A percentile compares a stretch with the other conserved stretches of the same genome.
Evolutionary conservation across 2,113 vertebrate species (phyloP).

Genomic region (Rhineura floridana): DNA sequence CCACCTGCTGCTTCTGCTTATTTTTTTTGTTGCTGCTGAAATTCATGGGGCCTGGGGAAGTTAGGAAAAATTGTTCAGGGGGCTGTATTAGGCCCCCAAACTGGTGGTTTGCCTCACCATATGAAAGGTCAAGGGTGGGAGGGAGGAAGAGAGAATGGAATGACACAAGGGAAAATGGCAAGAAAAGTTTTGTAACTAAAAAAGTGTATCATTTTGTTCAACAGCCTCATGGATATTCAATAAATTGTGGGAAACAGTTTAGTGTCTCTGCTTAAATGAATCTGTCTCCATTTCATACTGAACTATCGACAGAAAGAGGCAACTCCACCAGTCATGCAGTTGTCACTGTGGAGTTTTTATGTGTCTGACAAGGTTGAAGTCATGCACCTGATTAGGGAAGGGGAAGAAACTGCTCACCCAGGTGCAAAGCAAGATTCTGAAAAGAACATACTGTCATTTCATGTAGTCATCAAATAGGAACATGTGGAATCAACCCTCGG

Average conservation of each 20-base stretch:
- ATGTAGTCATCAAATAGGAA: neutral
- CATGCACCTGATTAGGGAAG: constrained; percentile 39
- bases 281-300: neutral
- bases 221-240: neutral
- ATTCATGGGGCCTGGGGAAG: too few relatives aligned
- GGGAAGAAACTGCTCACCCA: neutral
- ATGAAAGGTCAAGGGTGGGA: too few relatives aligned
- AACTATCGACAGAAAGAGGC: neutral
- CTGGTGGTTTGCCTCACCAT: too few relatives aligned
- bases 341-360: constrained; percentile 48
- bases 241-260: neutral
- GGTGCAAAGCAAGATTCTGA: neutral
- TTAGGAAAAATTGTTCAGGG: too few relatives aligned
- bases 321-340: neutral
- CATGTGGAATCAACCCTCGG: neutral
- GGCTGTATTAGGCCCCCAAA: too few relatives aligned
- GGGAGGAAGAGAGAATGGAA: neutral
- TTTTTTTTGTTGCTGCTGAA: too few relatives aligned
- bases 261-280: neutral
- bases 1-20: too few relatives aligned
- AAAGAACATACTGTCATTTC: neutral
- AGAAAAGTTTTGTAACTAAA: neutral
- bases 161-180: neutral
- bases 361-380: constrained; percentile 29
- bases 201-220: neutral